Evolutionary conservation across 2,888 invertebrate species (phyloP), one percentile per base, ranked within the genome.

Genomic region (Caenorhabditis sp.): DNA sequence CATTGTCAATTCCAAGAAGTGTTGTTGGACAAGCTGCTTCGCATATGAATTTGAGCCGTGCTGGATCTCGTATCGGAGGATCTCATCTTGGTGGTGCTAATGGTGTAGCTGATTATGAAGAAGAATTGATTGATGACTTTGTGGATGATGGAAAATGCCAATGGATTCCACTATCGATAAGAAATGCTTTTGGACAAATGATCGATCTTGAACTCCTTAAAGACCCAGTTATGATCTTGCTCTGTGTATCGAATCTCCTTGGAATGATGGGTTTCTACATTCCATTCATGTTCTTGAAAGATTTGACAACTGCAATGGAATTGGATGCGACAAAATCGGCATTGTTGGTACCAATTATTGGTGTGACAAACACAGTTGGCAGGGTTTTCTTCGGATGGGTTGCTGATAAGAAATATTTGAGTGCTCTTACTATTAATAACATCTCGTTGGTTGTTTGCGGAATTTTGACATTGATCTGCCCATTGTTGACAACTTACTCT

Each of bases 231-330:
- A 97, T 97, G 89, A 90, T 96, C 77, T 90, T 97, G 69, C 95
- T 97, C 88, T 92, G 93, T 21, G 83, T 95, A 64, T 96, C 96
- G 31, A 99, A 97, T 89, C 94, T 99, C 88, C 92, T 94, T 87
- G 95, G 95, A 62, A 95, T 95, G 89, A 92, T 96, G 88, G 95
- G 95, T 71, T 96, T 95, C 90, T 94, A 95, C 88, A 92, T 95
- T 87, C 96, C 96, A 38, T 95, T 95, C 88, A 92, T 95, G 58
- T 95, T 93, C 79, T 76, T 88, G 31, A 84, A 85, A 64, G 83
- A 83, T 63, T 75, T 87, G 63, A 84, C 86, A 27, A 53, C 66
- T 12, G 67, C 75, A 1, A 72, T 80, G 58, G 59, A 75, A 27
- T 66, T 83, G 49, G 67, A 70, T 7, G 61, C 65, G 7, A 27